A percentile compares a stretch with the other conserved stretches of the same genome.
These are phyloP conservation scores for Fringilla coelebs DNA, from an alignment of 2,797 vertebrate species.

Conservation along the genomic window DNA sequence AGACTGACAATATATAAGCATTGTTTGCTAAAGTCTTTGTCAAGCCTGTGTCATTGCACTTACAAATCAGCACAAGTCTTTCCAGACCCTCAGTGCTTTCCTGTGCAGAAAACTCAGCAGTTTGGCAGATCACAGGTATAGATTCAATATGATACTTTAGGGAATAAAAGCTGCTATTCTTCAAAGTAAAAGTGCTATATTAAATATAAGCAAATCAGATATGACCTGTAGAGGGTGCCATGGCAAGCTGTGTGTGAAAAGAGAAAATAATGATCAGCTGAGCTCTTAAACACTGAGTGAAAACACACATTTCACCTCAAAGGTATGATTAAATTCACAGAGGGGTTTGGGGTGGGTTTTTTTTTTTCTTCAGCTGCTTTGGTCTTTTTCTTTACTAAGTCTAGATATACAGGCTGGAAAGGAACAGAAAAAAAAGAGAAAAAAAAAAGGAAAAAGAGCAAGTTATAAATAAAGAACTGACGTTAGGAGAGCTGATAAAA, in stretches of 20 bases:
- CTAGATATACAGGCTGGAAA: background rate
- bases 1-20: background rate
- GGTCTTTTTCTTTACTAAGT: conserved; percentile 43
- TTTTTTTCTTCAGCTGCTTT: background rate
- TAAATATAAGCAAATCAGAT: background rate
- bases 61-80: background rate
- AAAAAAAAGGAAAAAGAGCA: background rate
- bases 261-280: background rate
- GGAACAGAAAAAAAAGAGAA: background rate
- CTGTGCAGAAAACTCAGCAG: background rate
- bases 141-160: background rate
- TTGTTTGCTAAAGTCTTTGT: background rate
- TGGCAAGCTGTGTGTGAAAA: background rate
- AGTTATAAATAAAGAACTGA: conserved; percentile 51
- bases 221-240: background rate
- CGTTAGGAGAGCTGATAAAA: conserved; percentile 68
- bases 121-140: background rate
- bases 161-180: background rate
- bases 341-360: background rate
- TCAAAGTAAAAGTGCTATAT: background rate
- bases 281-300: conserved; percentile 4
- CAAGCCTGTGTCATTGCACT: background rate
- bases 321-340: conserved; percentile 18
- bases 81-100: background rate
- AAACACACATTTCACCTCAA: background rate